Evolutionary conservation across 2,113 vertebrate species (phyloP).

Genomic region (Emydocephalus ijimae): DNA sequence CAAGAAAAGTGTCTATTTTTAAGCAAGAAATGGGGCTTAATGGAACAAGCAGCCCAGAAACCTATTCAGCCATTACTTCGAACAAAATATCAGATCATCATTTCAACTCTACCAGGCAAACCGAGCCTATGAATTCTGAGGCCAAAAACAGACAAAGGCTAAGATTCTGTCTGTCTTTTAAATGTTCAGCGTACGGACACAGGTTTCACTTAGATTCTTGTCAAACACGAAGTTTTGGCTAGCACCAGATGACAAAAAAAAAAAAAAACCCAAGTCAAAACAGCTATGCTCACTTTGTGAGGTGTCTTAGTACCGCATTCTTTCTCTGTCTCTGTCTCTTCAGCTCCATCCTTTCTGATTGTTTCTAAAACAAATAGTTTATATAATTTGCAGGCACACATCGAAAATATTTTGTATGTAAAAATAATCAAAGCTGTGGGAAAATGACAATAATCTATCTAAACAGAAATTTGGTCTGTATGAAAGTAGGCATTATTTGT

Average conservation of each 20-base stretch:
- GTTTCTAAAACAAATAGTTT: conserved; percentile 43
- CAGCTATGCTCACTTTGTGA: conserved; percentile 49
- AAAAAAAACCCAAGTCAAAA: not conserved
- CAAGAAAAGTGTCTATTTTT: not conserved
- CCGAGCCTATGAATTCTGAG: not conserved
- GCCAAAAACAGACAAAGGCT: not conserved
- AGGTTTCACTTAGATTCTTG: no score
- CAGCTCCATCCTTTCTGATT: not conserved
- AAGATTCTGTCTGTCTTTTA: not conserved
- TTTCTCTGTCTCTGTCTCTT: rapidly evolving
- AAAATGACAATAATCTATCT: not conserved
- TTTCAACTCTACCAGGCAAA: not conserved
- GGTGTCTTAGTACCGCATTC: not conserved
- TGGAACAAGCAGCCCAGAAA: not conserved
- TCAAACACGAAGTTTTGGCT: not conserved
- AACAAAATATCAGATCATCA: not conserved
- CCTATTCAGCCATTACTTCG: not conserved
- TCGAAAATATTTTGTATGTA: not conserved
- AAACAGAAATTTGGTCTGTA: not conserved
- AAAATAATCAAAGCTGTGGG: not conserved
- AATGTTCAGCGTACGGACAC: not conserved
- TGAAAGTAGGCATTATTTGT: not conserved
- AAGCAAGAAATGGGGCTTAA: not conserved
- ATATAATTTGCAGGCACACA: not conserved
- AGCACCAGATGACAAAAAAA: not conserved